Conservation (phyloP, 2,113 vertebrate species). For the Rhea pennata region DNA sequence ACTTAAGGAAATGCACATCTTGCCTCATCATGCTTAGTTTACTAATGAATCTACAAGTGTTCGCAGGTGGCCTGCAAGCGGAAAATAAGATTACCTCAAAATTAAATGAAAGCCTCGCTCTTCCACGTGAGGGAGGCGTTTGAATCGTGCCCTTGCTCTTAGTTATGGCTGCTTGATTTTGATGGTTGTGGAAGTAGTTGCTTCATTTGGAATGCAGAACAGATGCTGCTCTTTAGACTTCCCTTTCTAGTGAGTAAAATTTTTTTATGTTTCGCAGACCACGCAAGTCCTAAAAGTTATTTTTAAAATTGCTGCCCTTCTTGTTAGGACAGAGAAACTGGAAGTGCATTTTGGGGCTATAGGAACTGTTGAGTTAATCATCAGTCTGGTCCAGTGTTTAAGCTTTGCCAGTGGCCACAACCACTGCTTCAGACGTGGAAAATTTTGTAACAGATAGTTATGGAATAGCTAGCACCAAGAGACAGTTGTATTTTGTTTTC, state of each 20-base stretch:
- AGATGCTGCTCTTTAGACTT: neutral
- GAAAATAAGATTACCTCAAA: neutral
- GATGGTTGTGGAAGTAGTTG: neutral
- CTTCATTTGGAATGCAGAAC: conserved; percentile 5
- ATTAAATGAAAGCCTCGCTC: neutral
- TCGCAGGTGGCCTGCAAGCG: neutral
- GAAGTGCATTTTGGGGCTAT: neutral
- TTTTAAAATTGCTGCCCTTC: conserved; percentile 14
- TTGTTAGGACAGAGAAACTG: neutral
- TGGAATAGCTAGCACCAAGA: neutral
- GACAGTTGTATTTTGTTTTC: neutral
- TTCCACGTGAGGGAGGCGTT: neutral
- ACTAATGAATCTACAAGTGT: neutral
- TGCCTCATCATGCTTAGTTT: neutral
- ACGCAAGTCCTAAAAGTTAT: neutral
- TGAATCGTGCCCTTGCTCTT: neutral
- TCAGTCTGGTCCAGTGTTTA: neutral
- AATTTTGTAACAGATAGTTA: neutral
- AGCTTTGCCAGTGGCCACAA: neutral
- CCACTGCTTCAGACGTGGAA: neutral
- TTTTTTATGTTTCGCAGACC: neutral
- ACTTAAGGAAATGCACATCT: neutral
- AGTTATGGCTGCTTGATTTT: neutral
- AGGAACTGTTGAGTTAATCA: neutral
- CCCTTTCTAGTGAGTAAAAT: no score